Evolutionary conservation across 1,140 invertebrate genomes (phyloP), one percentile per base, ranked within the genome.

Genomic region (Phymastichus coffea): DNA sequence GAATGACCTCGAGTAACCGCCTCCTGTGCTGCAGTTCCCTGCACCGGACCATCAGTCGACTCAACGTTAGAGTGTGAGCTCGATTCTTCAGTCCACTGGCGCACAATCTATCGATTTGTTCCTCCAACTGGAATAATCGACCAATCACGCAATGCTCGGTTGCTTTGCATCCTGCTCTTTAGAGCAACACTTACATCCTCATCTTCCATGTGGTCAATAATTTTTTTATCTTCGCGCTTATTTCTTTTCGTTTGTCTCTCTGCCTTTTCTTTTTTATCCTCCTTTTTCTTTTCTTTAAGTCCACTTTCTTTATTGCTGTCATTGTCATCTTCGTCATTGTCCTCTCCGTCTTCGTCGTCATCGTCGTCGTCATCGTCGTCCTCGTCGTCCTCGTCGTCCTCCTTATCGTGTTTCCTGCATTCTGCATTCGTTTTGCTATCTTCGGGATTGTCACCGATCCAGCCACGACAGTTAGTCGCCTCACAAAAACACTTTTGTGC

Each of bases 401-500:
- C 53, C 38, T 67, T 49, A 30, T 63, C 41, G 58, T 73, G 64
- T 66, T 74, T 48, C 65, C 71, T 10, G 60, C 66, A 64, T 69
- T 80, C 74, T 70, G 73, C 63, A 65, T 72, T 72, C 54, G 81
- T 84, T 60, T 79, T 84, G 62, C 88, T 86, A 37, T 88, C 86
- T 25, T 89, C 86, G 1, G 91, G 91, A 63, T 92, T 87, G 51
- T 91, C 90, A 8, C 95, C 95, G 53, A 99, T 94, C 88, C 92
- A 95, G 6, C 97, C 96, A 7, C 94, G 85, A 75, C 97, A 99
- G 64, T 87, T 90, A 4, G 82, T 63, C 3, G 93, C 83, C 64
- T 92, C 93, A 75, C 97, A 99, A 76, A 86, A 97, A 81, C 97
- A 99, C 59, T 89, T 89, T 78, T 98, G 95, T 1, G 95, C 94